A percentile compares a stretch with the other conserved stretches of the same genome.
Conservation (phyloP, 2,888 invertebrate species). For the Leptothorax acervorum region DNA sequence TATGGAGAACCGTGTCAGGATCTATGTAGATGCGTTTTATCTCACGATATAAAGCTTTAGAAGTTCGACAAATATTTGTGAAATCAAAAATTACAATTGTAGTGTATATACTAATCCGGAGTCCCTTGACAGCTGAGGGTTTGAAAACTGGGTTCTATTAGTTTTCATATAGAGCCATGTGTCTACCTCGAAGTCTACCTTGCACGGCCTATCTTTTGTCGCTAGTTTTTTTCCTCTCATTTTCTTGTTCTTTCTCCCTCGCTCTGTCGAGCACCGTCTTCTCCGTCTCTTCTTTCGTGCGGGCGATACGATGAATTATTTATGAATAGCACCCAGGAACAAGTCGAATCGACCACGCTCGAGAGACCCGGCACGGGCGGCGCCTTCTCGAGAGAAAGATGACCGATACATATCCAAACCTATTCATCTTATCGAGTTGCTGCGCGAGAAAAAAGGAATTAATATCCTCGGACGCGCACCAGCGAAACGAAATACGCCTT, state of each 20-base stretch:
- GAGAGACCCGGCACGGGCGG: constrained; percentile 54
- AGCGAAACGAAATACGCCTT: constrained; percentile 2
- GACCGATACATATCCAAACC: constrained; percentile 65
- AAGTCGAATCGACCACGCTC: constrained; percentile 69
- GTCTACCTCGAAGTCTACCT: constrained; percentile 28
- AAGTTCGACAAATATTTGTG: constrained; percentile 10
- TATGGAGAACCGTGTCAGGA: background rate
- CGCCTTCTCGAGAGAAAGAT: constrained; percentile 54
- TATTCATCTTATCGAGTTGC: constrained; percentile 62
- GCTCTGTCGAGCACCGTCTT: constrained; percentile 24
- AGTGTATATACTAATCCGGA: background rate
- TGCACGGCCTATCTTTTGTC: constrained; percentile 23
- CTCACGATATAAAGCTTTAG: background rate
- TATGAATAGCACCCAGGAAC: constrained; percentile 74
- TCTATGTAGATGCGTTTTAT: background rate
- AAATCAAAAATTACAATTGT: background rate
- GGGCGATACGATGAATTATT: constrained; percentile 76
- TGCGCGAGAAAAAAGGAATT: constrained; percentile 56
- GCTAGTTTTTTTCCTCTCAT: constrained; percentile 2
- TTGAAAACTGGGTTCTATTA: constrained; percentile 14
- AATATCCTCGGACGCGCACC: constrained; percentile 44
- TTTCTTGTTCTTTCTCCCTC: constrained; percentile 26
- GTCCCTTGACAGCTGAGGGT: background rate
- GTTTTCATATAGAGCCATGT: constrained; percentile 31
- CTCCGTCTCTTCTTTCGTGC: constrained; percentile 42